Base-by-base conservation (phyloP, 2,797 vertebrate species). In the Botia almorhae region DNA sequence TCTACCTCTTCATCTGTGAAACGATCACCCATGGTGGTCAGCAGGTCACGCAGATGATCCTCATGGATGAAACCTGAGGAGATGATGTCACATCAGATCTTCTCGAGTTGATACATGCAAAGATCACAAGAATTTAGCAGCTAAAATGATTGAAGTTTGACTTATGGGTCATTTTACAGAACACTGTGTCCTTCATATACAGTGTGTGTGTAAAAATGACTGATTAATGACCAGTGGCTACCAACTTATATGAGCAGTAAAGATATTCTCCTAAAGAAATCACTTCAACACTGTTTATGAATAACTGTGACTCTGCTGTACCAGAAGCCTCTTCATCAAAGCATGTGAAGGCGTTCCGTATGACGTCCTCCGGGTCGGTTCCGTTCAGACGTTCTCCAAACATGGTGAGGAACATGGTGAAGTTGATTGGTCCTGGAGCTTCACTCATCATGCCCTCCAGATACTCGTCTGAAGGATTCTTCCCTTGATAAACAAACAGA, bases 381-480 rank as follows among this genome's bases (percentile, higher is more conserved):
- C 95, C 95, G 0, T 96, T 96, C 76, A 96, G 93, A 83, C 95
- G 95, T 85, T 96, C 95, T 78, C 95, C 95, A 0, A 96, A 96
- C 95, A 96, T 96, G 73, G 95, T 96, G 84, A 96, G 93, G 90
- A 96, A 96, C 95, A 95, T 96, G 74, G 95, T 96, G 89, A 96
- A 96, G 88, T 96, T 96, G 86, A 96, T 96, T 83, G 95, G 95
- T 7, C 95, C 95, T 0, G 95, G 95, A 0, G 95, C 95, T 86
- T 96, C 95, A 0, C 93, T 95, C 95, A 96, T 96, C 95, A 96
- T 96, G 16, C 93, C 95, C 76, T 96, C 95, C 85, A 96, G 85
- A 88, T 96, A 96, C 83, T 96, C 95, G 0, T 96, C 95, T 0
- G 95, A 95, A 36, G 95, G 95, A 88, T 96, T 94, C 89, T 96